Percentiles rank a stretch among this genome's conserved stretches.
Evolutionary conservation across 1,140 invertebrate genomes (phyloP).

Genomic region (Leptinotarsa lineolata): DNA sequence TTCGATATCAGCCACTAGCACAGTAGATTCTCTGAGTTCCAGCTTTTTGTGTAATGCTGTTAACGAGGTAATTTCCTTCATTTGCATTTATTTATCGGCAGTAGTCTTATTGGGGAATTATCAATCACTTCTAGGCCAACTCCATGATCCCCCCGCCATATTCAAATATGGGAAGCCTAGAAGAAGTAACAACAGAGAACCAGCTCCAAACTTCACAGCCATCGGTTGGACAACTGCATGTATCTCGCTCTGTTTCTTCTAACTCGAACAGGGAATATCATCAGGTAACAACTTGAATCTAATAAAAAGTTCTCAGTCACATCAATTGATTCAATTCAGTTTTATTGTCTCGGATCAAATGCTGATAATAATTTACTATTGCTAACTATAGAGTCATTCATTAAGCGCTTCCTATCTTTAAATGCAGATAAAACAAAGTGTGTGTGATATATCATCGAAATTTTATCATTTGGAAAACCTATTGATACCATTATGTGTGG

Average conservation of each 20-base stretch:
- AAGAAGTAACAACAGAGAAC: slow-evolving; percentile 61
- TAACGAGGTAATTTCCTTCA: slow-evolving; percentile 64
- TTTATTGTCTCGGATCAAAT: too few relatives aligned
- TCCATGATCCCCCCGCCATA: slow-evolving; percentile 79
- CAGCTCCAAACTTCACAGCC: slow-evolving; percentile 42
- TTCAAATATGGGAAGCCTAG: slow-evolving; percentile 75
- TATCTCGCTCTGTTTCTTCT: slow-evolving; percentile 38
- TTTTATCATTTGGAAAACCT: too few relatives aligned
- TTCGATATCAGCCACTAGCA: slow-evolving; percentile 78
- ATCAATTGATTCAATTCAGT: too few relatives aligned
- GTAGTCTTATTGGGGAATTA: not conserved
- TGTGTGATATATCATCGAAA: too few relatives aligned
- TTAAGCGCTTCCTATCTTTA: too few relatives aligned
- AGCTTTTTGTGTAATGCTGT: slow-evolving; percentile 80
- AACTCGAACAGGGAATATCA: slow-evolving; percentile 40
- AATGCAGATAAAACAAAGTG: too few relatives aligned
- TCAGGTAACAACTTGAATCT: slow-evolving; percentile 25
- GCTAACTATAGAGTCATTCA: too few relatives aligned
- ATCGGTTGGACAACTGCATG: slow-evolving; percentile 23
- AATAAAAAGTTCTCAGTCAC: too few relatives aligned
- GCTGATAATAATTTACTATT: too few relatives aligned
- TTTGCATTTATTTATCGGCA: not conserved
- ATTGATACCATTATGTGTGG: too few relatives aligned
- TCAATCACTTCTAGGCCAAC: slow-evolving; percentile 63
- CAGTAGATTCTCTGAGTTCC: slow-evolving; percentile 79